Conservation (phyloP, 2,888 invertebrate genomes). For the Hermodice carunculata region DNA sequence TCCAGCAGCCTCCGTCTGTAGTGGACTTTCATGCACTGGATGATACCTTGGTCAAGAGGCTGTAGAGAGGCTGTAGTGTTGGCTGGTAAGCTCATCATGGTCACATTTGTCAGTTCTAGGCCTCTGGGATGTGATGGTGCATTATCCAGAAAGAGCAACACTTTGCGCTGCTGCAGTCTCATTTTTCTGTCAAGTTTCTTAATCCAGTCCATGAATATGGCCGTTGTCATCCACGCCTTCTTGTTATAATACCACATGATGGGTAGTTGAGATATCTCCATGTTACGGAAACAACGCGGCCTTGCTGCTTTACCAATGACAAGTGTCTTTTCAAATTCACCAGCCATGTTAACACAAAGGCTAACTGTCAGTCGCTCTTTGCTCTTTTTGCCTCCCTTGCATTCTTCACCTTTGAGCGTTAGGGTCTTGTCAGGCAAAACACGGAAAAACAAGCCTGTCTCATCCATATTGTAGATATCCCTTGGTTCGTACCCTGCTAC, state of each 20-base stretch:
- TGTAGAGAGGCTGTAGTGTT: background rate
- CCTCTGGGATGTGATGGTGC: background rate
- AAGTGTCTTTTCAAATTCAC: background rate
- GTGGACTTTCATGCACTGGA: background rate
- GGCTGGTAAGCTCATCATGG: background rate
- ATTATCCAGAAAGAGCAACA: background rate
- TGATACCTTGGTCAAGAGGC: constrained; percentile 9
- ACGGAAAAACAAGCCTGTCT: background rate
- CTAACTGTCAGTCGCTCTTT: background rate
- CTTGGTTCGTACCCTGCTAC: background rate
- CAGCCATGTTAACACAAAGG: background rate
- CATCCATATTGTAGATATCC: constrained; percentile 3
- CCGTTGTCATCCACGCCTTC: constrained; percentile 7
- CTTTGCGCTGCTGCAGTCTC: background rate
- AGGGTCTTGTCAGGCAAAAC: background rate
- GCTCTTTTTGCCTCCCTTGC: background rate
- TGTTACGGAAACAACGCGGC: background rate
- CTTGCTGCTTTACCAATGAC: constrained; percentile 1
- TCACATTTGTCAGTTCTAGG: background rate
- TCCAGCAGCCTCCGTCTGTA: background rate
- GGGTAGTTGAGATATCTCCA: background rate
- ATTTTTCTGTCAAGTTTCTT: background rate
- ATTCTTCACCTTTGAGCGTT: background rate
- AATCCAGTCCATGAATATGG: background rate
- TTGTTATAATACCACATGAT: background rate